phyloP scores from a whole-genome alignment of 2,797 vertebrate species.

The Alectoris magna region DNA sequence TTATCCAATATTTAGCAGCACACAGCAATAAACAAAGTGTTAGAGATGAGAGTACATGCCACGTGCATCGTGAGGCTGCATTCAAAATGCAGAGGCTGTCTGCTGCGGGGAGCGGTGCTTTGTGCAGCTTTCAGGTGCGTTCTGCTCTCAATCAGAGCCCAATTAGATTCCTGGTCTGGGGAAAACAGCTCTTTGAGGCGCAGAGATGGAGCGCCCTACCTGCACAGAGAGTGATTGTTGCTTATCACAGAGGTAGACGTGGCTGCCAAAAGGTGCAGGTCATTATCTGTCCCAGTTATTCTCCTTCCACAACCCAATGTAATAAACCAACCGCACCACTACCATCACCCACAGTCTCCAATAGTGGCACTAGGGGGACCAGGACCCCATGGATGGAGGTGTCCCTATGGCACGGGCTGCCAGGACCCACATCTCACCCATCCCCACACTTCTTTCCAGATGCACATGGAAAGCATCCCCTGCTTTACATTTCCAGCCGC shows the following conservation, averaged over 20 bases:
- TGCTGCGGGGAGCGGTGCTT: background rate
- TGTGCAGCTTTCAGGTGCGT: background rate
- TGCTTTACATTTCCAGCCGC: background rate
- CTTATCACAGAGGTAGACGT: background rate
- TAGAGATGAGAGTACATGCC: background rate
- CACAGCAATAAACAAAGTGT: background rate
- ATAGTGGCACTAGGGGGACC: too few species aligned
- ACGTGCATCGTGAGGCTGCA: fast-evolving
- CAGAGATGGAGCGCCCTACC: background rate
- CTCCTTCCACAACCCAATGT: background rate
- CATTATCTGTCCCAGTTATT: background rate
- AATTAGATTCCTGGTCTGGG: background rate
- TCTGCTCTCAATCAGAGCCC: background rate
- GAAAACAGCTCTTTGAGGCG: background rate
- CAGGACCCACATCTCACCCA: background rate
- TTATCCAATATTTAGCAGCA: background rate
- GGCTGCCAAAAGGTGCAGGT: background rate
- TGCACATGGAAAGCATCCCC: background rate
- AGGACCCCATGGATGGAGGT: background rate
- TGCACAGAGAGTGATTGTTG: background rate
- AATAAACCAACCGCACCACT: background rate
- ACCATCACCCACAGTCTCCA: background rate
- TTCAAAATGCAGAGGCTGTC: background rate
- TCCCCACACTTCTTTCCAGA: background rate
- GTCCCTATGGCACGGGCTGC: background rate